These are phyloP conservation scores for Aspidoscelis tigris DNA, from an alignment of 2,113 vertebrate genomes.

Conservation along the genomic window DNA sequence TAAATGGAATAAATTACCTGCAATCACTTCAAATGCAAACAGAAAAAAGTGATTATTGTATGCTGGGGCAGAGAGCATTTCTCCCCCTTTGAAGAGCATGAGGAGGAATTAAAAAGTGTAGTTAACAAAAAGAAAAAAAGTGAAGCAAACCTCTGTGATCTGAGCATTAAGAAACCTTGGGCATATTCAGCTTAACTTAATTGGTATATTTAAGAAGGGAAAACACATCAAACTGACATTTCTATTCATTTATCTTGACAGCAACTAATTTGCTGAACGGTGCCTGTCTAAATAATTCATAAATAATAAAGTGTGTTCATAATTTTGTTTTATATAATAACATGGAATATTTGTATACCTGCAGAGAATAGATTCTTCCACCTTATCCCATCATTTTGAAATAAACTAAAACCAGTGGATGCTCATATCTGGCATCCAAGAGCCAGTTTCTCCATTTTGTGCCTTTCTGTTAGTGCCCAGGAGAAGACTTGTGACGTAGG, in stretches of 20 bases:
- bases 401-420: too few species aligned
- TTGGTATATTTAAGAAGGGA: background rate
- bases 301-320: slow-evolving; percentile 1
- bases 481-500: too few species aligned
- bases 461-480: too few species aligned
- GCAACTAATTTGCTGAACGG: slow-evolving; percentile 1
- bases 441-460: too few species aligned
- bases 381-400: too few species aligned
- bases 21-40: slow-evolving; percentile 40
- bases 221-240: background rate
- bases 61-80: slow-evolving; percentile 3
- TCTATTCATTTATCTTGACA: slow-evolving; percentile 15
- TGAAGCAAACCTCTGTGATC: slow-evolving; percentile 26
- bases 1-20: slow-evolving; percentile 57
- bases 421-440: too few species aligned
- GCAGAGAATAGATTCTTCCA: background rate
- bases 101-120: slow-evolving; percentile 24
- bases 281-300: background rate
- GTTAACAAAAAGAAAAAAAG: slow-evolving; percentile 26
- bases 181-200: slow-evolving; percentile 27
- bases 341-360: background rate
- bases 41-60: slow-evolving; percentile 35
- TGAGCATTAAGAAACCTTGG: slow-evolving; percentile 15
- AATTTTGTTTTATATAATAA: slow-evolving; percentile 1
- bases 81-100: slow-evolving; percentile 36